Evolutionary conservation across 2,797 vertebrate species (phyloP), one percentile per base, ranked within the genome.

Genomic region (Danio aesculapii): DNA sequence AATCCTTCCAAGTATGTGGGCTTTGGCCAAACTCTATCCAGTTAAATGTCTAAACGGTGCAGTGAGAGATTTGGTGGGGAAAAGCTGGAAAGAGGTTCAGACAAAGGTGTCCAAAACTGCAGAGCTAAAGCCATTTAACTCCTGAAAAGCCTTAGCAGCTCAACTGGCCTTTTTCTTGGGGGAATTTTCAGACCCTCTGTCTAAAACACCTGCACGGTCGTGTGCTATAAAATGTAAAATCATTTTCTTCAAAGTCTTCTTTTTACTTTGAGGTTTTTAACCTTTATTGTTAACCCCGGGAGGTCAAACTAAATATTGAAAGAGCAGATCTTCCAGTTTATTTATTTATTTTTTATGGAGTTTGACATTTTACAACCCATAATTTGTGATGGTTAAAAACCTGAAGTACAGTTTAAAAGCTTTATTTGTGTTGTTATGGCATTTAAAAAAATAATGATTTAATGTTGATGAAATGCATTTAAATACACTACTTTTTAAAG

Each of bases 101-200:
- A 79, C 57, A 62, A 79, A 81, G 62, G 44, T 74, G 21, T 66
- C 70, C 78, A 58, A 41, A 64, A 66, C 55, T 43, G 58, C 8
- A 71, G 41, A 61, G 12, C n/a, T 53, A 57, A 73, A 80, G 78
- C 78, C 59, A 57, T 66, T 73, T 66, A 73, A 73, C 50, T 66
- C 41, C 9, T 8, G 9, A 52, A 72, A 80, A 79, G 57, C 66
- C 77, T 77, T 58, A 64, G 58, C 8, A 12, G 47, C 39, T 49
- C 39, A 70, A 17, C 58, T 71, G 21, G 69, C 19, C 17, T 44
- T 46, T 75, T 77, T 57, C 43, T 44, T 58, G 21, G 13, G 14
- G n/a, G 47, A 61, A 61, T 30, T 61, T 62, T 62, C n/a, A 62
- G 17, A 52, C 16, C 30, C 55, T 61, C 30, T 10, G 19, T 30